Conservation (phyloP, 1,140 invertebrate species). For the Meteorus sp. region DNA sequence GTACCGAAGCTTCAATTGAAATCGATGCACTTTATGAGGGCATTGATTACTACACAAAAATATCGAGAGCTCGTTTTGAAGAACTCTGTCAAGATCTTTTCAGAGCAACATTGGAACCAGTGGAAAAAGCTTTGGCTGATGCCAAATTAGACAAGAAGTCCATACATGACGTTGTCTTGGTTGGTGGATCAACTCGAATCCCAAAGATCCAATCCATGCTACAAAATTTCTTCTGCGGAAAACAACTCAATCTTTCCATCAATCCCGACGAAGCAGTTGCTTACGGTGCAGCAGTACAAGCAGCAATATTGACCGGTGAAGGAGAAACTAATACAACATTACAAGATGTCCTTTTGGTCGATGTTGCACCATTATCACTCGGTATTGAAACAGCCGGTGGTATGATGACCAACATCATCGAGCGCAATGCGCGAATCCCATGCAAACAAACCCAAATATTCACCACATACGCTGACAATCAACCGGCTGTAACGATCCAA, state of each 20-base stretch:
- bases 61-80: not conserved
- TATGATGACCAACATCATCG: not conserved
- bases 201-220: slow-evolving; percentile 68
- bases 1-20: slow-evolving; percentile 67
- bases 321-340: slow-evolving; percentile 53
- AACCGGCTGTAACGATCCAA: slow-evolving; percentile 77
- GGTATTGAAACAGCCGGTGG: slow-evolving; percentile 52
- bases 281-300: slow-evolving; percentile 63
- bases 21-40: slow-evolving; percentile 73
- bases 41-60: slow-evolving; percentile 70
- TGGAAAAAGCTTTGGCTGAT: slow-evolving; percentile 68
- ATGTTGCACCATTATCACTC: slow-evolving; percentile 60
- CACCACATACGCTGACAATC: slow-evolving; percentile 63
- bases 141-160: slow-evolving; percentile 58
- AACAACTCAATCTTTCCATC: not conserved
- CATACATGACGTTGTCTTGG: slow-evolving; percentile 65
- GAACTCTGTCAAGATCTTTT: slow-evolving; percentile 1
- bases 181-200: slow-evolving; percentile 70
- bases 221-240: slow-evolving; percentile 54
- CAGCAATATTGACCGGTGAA: slow-evolving; percentile 43
- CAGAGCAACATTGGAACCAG: slow-evolving; percentile 66
- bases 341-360: slow-evolving; percentile 60
- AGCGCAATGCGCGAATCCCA: slow-evolving; percentile 61
- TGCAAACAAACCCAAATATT: slow-evolving; percentile 60
- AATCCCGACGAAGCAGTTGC: slow-evolving; percentile 74